Conservation (phyloP, 2,797 vertebrate genomes). For the Spinibarbus caldwelli region DNA sequence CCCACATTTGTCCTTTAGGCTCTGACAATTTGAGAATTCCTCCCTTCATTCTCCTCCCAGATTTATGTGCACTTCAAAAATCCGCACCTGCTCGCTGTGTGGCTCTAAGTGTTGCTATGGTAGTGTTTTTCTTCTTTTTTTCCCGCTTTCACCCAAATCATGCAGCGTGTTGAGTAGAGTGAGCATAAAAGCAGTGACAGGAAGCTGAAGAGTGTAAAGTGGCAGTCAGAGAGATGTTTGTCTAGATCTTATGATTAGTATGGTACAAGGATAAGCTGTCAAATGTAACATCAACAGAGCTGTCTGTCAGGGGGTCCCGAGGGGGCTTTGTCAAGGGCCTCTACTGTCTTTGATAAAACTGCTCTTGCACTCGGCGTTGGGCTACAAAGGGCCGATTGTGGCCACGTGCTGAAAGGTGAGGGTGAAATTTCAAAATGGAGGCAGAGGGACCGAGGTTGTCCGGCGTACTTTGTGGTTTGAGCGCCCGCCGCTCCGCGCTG, state of each 20-base stretch:
- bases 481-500: conserved; percentile 12
- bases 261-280: conserved; percentile 56
- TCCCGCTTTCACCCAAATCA: conserved; percentile 46
- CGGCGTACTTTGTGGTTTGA: conserved; percentile 35
- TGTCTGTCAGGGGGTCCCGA: conserved; percentile 45
- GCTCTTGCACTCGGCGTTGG: conserved; percentile 19
- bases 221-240: conserved; percentile 58
- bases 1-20: neutral
- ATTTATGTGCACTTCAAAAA: conserved; percentile 48
- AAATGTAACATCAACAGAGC: conserved; percentile 52
- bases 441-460: conserved; percentile 30
- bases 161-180: conserved; percentile 47
- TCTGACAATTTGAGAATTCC: conserved; percentile 41
- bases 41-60: conserved; percentile 32
- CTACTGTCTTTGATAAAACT: conserved; percentile 52
- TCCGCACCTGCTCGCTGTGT: conserved; percentile 52
- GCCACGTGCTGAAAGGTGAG: conserved; percentile 38
- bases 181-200: conserved; percentile 56
- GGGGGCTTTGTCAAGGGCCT: conserved; percentile 51
- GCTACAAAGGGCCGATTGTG: conserved; percentile 59
- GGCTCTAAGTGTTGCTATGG: conserved; percentile 45
- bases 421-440: conserved; percentile 60
- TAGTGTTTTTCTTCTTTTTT: conserved; percentile 30
- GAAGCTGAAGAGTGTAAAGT: conserved; percentile 58
- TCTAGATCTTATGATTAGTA: conserved; percentile 64